These are phyloP conservation scores for Brienomyrus longianalis DNA, from an alignment of 2,113 vertebrate species.

Conservation along the genomic window DNA sequence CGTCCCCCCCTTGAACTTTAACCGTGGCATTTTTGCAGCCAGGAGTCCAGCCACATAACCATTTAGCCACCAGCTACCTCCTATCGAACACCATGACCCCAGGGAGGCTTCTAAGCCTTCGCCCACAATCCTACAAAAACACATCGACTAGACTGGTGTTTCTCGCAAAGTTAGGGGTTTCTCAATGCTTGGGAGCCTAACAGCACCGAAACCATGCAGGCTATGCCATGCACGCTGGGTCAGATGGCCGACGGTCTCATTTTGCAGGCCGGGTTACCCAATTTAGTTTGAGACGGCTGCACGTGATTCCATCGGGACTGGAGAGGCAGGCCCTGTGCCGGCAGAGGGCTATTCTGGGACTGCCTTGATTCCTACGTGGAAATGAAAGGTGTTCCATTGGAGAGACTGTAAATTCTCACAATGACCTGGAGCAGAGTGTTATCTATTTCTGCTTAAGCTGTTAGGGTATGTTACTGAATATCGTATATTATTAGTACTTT, in stretches of 20 bases:
- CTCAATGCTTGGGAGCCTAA: constrained; percentile 27
- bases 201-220: constrained; percentile 32
- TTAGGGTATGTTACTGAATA: background rate
- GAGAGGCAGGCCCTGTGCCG: background rate
- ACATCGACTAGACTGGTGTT: background rate
- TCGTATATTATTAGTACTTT: background rate
- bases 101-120: background rate
- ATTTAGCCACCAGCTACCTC: background rate
- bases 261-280: constrained; percentile 39
- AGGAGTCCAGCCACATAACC: background rate
- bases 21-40: background rate
- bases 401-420: background rate
- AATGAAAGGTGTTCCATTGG: background rate
- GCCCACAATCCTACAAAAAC: background rate
- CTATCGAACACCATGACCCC: background rate
- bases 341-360: background rate
- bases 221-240: constrained; percentile 24
- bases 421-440: background rate
- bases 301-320: background rate
- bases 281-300: constrained; percentile 23
- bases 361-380: background rate
- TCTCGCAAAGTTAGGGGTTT: background rate
- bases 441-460: background rate
- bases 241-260: constrained; percentile 30
- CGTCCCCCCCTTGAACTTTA: background rate